A percentile compares a stretch with the other conserved stretches of the same genome.
phyloP scores from a whole-genome alignment of 2,797 vertebrate genomes.

The Lagorchestes hirsutus region DNA sequence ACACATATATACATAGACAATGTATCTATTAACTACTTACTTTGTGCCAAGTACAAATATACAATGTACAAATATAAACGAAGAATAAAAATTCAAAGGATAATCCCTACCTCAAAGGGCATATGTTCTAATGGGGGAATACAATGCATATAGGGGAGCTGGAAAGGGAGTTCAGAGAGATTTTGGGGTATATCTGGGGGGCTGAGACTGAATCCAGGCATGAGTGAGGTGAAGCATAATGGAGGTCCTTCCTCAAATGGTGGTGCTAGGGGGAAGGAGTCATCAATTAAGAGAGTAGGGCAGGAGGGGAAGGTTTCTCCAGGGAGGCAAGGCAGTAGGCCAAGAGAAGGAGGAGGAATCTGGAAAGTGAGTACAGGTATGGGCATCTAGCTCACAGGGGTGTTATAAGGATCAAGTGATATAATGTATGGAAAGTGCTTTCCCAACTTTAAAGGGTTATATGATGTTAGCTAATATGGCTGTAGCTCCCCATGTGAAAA shows the following conservation, averaged over 20 bases:
- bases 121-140: not conserved
- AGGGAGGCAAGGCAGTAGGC: not conserved
- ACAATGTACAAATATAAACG: not conserved
- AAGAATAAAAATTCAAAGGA: not conserved
- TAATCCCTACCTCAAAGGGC: not conserved
- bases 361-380: not conserved
- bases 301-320: not conserved
- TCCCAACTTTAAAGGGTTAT: not conserved
- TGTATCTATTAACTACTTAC: not conserved
- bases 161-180: not conserved
- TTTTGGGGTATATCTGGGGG: not conserved
- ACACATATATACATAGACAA: not conserved
- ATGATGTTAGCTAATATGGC: not conserved
- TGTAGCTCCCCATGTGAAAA: constrained; percentile 7
- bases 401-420: not conserved
- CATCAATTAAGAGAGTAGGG: not conserved
- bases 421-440: not conserved
- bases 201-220: not conserved
- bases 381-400: not conserved
- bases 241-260: too few species aligned
- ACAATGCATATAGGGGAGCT: not conserved
- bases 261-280: not conserved
- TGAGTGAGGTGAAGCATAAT: not conserved
- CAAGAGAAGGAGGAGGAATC: not conserved
- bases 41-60: not conserved